phyloP scores from a whole-genome alignment of 2,888 invertebrate genomes.

The Panzeria rudis region DNA sequence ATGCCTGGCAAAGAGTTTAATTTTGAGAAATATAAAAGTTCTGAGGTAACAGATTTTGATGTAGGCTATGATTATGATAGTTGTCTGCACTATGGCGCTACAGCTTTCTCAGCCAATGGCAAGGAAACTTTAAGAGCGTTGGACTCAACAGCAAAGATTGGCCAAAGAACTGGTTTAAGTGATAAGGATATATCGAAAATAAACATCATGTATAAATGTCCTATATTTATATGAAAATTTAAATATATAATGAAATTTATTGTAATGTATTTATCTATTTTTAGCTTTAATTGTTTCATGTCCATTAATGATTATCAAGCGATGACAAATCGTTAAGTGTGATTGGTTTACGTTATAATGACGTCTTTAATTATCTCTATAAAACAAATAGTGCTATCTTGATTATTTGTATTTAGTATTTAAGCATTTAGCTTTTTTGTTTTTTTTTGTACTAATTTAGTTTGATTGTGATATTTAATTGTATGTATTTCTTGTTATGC shows the following conservation, averaged over 20 bases:
- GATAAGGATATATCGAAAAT: slow-evolving; percentile 79
- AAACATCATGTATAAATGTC: slow-evolving; percentile 82
- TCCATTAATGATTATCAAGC: not conserved
- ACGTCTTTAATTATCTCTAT: slow-evolving; percentile 19
- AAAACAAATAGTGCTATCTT: slow-evolving; percentile 1
- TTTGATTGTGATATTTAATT: slow-evolving; percentile 17
- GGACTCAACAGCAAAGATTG: slow-evolving; percentile 77
- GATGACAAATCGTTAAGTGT: not conserved
- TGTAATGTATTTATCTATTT: not conserved
- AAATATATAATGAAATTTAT: not conserved
- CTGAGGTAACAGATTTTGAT: slow-evolving; percentile 86
- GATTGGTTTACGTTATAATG: not conserved
- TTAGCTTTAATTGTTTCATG: not conserved
- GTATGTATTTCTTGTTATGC: not conserved
- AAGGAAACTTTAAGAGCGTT: slow-evolving; percentile 87
- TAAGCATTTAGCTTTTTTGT: not conserved
- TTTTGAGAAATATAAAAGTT: slow-evolving; percentile 87
- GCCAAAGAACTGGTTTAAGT: slow-evolving; percentile 80
- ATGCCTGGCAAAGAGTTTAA: slow-evolving; percentile 87
- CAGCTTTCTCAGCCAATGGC: slow-evolving; percentile 89
- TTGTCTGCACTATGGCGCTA: slow-evolving; percentile 91
- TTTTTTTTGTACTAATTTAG: not conserved
- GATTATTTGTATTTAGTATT: not conserved
- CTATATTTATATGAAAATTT: slow-evolving; percentile 73
- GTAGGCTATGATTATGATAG: slow-evolving; percentile 90